A percentile compares a stretch with the other conserved stretches of the same genome.
phyloP scores from a whole-genome alignment of 2,888 invertebrate species.

The Euproctis similis region DNA sequence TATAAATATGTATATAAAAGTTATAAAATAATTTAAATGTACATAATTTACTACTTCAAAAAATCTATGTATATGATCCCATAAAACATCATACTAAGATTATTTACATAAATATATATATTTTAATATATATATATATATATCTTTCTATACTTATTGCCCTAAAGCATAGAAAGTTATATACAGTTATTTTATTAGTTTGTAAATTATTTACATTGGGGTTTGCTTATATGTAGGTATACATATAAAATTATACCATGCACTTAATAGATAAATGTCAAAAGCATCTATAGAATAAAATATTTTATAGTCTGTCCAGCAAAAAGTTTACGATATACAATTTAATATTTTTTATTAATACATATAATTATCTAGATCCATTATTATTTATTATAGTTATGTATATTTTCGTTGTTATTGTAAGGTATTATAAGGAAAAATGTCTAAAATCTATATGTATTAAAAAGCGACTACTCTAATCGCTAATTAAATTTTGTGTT shows the following conservation, averaged over 20 bases:
- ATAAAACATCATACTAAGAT: too few species aligned
- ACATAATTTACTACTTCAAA: too few species aligned
- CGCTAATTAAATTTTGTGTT: too few species aligned
- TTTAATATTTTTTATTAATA: conserved; percentile 1
- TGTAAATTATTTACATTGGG: conserved; percentile 29
- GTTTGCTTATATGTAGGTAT: conserved; percentile 37
- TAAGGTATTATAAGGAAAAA: too few species aligned
- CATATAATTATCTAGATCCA: not conserved
- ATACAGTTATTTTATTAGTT: conserved; percentile 10
- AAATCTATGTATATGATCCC: too few species aligned
- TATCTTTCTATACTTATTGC: conserved; percentile 64
- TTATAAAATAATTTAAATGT: too few species aligned
- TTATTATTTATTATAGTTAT: conserved; percentile 6
- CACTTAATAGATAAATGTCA: not conserved
- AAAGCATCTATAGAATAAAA: conserved; percentile 8
- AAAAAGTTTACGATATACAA: conserved; percentile 23
- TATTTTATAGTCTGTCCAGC: conserved; percentile 41
- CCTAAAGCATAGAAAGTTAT: conserved; percentile 56
- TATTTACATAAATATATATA: too few species aligned
- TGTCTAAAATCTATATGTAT: too few species aligned
- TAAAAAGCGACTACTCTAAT: too few species aligned
- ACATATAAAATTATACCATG: too few species aligned
- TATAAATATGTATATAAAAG: too few species aligned
- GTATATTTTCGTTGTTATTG: conserved; percentile 23
- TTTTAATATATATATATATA: too few species aligned